Conservation (phyloP, 2,888 invertebrate species). For the Eudasyphora cyanicolor region DNA sequence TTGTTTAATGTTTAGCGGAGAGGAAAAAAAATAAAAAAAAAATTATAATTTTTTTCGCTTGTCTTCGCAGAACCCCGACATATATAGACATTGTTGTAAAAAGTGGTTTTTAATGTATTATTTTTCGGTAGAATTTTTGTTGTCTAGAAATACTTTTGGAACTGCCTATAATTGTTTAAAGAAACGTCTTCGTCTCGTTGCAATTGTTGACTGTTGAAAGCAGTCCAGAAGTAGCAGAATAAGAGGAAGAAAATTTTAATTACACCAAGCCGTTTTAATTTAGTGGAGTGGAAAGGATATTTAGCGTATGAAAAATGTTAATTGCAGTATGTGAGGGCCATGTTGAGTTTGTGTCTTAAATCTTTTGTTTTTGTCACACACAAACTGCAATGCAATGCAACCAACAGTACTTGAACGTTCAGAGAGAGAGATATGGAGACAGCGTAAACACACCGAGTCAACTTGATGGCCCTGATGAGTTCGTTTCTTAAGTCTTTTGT, state of each 20-base stretch:
- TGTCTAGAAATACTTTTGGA: constrained; percentile 51
- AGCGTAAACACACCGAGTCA: too few species aligned
- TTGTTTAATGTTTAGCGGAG: constrained; percentile 58
- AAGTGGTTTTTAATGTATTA: constrained; percentile 66
- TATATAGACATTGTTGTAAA: constrained; percentile 63
- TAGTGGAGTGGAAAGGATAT: constrained; percentile 4
- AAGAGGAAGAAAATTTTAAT: constrained; percentile 19
- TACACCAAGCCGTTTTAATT: constrained; percentile 20
- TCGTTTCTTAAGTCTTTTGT: not conserved
- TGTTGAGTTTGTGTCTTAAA: not conserved
- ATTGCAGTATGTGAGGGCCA: constrained; percentile 18
- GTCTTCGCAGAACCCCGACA: constrained; percentile 3
- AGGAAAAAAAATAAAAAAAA: constrained; percentile 27
- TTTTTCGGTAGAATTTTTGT: constrained; percentile 57
- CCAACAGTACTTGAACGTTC: too few species aligned
- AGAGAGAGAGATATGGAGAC: too few species aligned
- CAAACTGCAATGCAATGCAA: too few species aligned
- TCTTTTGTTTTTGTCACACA: not conserved
- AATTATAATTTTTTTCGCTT: constrained; percentile 13
- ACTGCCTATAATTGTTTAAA: not conserved
- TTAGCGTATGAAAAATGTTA: constrained; percentile 24
- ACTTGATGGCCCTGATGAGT: not conserved
- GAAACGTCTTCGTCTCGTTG: not conserved
- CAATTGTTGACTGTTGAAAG: not conserved
- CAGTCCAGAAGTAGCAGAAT: not conserved